Evolutionary conservation across 1,140 invertebrate species (phyloP).

Genomic region (Drosophila setifemur): DNA sequence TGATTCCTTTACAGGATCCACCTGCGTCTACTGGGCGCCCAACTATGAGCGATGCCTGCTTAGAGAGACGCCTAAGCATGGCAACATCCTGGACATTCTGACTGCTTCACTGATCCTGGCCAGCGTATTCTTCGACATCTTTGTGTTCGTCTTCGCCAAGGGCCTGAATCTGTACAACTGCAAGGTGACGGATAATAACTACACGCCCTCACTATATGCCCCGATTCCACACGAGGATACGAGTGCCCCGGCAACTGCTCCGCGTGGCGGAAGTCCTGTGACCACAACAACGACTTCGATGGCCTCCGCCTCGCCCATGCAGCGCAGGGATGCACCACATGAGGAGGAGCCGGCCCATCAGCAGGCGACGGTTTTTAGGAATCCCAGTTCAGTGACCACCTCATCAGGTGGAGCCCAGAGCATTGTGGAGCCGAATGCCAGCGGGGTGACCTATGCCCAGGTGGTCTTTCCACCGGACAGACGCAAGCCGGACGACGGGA

Average conservation of each 20-base stretch:
- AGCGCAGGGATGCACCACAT: slow-evolving; percentile 40
- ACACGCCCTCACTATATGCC: slow-evolving; percentile 72
- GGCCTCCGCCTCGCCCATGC: slow-evolving; percentile 53
- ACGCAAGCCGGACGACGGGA: slow-evolving; percentile 66
- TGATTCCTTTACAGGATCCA: slow-evolving; percentile 52
- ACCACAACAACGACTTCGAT: slow-evolving; percentile 54
- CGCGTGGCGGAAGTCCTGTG: slow-evolving; percentile 52
- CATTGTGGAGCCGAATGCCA: slow-evolving; percentile 54
- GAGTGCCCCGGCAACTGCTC: slow-evolving; percentile 4
- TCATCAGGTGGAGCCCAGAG: slow-evolving; percentile 63
- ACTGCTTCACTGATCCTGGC: slow-evolving; percentile 66
- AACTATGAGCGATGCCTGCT: slow-evolving; percentile 68
- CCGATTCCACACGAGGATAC: slow-evolving; percentile 70
- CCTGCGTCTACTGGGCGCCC: slow-evolving; percentile 80
- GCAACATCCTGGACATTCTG: slow-evolving; percentile 77
- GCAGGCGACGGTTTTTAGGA: slow-evolving; percentile 48
- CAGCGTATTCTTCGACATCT: slow-evolving; percentile 73
- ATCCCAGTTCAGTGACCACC: slow-evolving; percentile 70
- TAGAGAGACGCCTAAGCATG: slow-evolving; percentile 74
- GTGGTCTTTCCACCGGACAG: slow-evolving; percentile 76
- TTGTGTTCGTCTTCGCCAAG: slow-evolving; percentile 71
- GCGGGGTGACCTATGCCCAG: slow-evolving; percentile 76
- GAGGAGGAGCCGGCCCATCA: slow-evolving; percentile 5
- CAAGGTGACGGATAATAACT: slow-evolving; percentile 76
- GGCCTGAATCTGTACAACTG: slow-evolving; percentile 77